phyloP scores from a whole-genome alignment of 2,113 vertebrate species.

The Sphaerodactylus townsendi region DNA sequence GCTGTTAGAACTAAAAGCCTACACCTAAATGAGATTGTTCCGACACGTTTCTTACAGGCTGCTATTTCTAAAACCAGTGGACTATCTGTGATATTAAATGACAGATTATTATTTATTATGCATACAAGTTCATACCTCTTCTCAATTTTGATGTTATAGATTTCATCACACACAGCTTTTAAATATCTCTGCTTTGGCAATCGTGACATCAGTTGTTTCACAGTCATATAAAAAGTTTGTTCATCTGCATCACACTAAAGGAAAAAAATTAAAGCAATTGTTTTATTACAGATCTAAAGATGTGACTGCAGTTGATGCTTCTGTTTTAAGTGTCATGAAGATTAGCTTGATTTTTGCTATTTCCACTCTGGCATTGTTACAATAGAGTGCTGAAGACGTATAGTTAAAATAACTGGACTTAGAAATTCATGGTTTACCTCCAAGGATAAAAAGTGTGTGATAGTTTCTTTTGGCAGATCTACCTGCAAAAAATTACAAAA shows the following conservation, averaged over 20 bases:
- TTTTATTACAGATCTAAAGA: neutral
- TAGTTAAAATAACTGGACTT: neutral
- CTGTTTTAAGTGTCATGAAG: neutral
- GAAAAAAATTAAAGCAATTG: neutral
- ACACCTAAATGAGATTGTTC: no score
- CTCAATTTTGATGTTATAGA: conserved; percentile 88
- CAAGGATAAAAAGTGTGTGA: conserved; percentile 90
- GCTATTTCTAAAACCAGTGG: neutral
- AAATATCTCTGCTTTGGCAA: conserved; percentile 94
- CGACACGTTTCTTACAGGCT: no score
- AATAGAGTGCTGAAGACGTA: neutral
- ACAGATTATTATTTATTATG: neutral
- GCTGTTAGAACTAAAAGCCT: no score
- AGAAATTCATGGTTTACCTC: conserved; percentile 78
- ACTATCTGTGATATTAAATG: neutral
- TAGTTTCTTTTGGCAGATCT: conserved; percentile 92
- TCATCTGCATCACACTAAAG: conserved; percentile 85
- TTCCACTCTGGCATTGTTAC: neutral
- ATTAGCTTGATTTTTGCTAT: neutral
- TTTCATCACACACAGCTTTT: conserved; percentile 92
- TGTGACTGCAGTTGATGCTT: neutral
- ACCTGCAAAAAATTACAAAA: conserved; percentile 77
- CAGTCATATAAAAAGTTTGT: conserved; percentile 88
- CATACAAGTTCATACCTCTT: conserved; percentile 81
- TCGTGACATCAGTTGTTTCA: conserved; percentile 88